Evolutionary conservation across 2,888 invertebrate species (phyloP).

Genomic region (Cancer borealis): DNA sequence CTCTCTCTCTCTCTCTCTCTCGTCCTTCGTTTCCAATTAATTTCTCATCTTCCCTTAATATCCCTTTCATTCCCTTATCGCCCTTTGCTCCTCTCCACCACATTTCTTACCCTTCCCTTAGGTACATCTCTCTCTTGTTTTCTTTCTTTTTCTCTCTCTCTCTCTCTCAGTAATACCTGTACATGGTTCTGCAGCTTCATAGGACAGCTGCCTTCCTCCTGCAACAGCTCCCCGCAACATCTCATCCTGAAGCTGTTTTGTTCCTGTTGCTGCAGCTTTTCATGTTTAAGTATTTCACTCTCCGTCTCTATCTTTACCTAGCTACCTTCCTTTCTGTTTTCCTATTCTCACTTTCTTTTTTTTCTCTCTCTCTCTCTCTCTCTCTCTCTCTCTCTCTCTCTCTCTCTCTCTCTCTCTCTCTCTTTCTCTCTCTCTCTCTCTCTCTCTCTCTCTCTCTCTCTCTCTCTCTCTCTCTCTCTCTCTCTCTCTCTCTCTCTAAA

Average conservation of each 20-base stretch:
- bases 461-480: not conserved
- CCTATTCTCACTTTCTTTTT: not conserved
- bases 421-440: not conserved
- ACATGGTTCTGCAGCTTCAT: not conserved
- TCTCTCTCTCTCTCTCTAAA: not conserved
- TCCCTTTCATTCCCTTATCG: too few species aligned
- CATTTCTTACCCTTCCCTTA: not conserved
- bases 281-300: not conserved
- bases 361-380: too few species aligned
- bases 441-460: not conserved
- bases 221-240: not conserved
- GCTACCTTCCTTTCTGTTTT: slow-evolving; percentile 12
- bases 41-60: too few species aligned
- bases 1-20: slow-evolving; percentile 61
- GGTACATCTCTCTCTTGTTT: not conserved
- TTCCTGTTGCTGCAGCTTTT: too few species aligned
- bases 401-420: slow-evolving; percentile 35
- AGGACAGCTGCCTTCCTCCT: not conserved
- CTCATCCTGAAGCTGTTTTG: not conserved
- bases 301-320: slow-evolving; percentile 56
- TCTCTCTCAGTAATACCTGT: not conserved
- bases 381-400: slow-evolving; percentile 50
- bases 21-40: not conserved
- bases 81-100: not conserved
- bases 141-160: not conserved